Evolutionary conservation across 2,113 vertebrate species (phyloP).

Genomic region (cattle (Bos taurus)): ARS-UCD2.0 NC_037332.1:94787501-94788000

Average conservation of each 20-base stretch:
- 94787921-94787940: background rate
- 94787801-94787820: background rate
- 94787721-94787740: background rate
- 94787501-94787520: background rate
- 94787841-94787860: background rate
- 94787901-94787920: background rate
- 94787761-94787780: background rate
- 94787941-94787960: background rate
- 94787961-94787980: background rate
- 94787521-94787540: slow-evolving; percentile 11
- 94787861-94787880: background rate
- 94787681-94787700: background rate
- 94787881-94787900: background rate
- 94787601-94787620: background rate
- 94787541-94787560: background rate
- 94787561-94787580: background rate
- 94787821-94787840: background rate
- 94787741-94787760: background rate
- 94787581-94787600: background rate
- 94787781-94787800: background rate
- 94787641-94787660: background rate
- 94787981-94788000: background rate
- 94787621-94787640: background rate
- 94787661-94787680: background rate
- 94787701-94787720: background rate